phyloP scores from a whole-genome alignment of 2,113 vertebrate species.

The Amphilophus citrinellus region DNA sequence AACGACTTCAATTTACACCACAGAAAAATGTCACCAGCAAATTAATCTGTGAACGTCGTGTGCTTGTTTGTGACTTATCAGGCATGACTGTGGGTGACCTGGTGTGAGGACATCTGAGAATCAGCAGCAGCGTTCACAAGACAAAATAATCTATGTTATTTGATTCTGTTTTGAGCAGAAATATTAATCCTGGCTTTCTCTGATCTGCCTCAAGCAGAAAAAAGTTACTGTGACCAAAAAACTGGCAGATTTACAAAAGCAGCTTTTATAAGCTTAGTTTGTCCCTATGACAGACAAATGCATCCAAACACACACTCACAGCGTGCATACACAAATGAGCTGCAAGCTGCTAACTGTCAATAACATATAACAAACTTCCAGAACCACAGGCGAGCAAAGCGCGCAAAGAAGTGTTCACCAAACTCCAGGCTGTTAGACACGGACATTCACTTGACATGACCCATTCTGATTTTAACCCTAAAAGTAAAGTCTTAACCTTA shows the following conservation, averaged over 20 bases:
- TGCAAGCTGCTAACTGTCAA: background rate
- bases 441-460: background rate
- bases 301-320: slow-evolving; percentile 23
- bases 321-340: background rate
- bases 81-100: background rate
- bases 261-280: background rate
- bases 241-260: background rate
- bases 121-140: background rate
- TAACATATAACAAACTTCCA: slow-evolving; percentile 1
- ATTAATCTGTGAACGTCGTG: slow-evolving; percentile 6
- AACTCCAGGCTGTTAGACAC: background rate
- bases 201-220: background rate
- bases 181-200: background rate
- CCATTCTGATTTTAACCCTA: background rate
- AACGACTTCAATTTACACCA: slow-evolving; percentile 11
- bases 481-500: background rate
- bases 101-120: background rate
- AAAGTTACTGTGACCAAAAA: background rate
- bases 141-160: fast-evolving
- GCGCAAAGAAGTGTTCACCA: slow-evolving; percentile 28
- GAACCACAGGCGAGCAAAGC: background rate
- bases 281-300: slow-evolving; percentile 7
- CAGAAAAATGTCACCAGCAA: slow-evolving; percentile 20
- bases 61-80: background rate
- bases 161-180: background rate